Percentiles rank a stretch among this genome's conserved stretches.
These are phyloP conservation scores for Drosophila lowei DNA, from an alignment of 1,140 invertebrate species.

Conservation along the genomic window DNA sequence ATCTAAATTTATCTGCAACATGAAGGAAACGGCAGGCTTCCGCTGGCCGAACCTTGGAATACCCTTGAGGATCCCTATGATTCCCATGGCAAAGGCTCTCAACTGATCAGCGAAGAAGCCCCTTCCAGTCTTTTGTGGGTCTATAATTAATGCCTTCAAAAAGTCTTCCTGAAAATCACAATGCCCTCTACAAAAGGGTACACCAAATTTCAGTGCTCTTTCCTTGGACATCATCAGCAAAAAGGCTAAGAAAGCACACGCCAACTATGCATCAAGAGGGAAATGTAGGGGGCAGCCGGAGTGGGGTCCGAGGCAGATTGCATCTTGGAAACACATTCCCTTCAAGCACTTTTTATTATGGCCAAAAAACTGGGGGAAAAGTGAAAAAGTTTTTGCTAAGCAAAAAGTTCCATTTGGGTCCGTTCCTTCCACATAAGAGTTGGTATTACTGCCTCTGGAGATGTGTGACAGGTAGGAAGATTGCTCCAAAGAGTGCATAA, in stretches of 20 bases:
- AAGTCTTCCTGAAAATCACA: too few relatives aligned
- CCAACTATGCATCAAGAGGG: constrained; percentile 27
- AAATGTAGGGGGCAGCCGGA: not conserved
- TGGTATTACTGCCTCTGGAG: not conserved
- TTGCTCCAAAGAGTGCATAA: not conserved
- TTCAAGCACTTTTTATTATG: constrained; percentile 30
- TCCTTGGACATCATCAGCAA: not conserved
- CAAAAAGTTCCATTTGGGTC: too few relatives aligned
- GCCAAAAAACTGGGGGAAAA: constrained; percentile 16
- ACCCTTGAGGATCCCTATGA: too few relatives aligned
- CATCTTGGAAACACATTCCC: constrained; percentile 37
- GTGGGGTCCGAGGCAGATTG: constrained; percentile 36
- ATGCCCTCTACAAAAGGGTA: too few relatives aligned
- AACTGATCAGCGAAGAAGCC: too few relatives aligned
- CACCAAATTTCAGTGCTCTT: constrained; percentile 35
- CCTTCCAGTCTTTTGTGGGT: too few relatives aligned
- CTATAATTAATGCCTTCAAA: too few relatives aligned
- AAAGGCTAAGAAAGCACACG: constrained; percentile 33
- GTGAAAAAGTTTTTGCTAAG: constrained; percentile 39
- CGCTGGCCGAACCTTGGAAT: too few relatives aligned
- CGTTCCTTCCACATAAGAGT: too few relatives aligned
- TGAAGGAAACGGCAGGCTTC: too few relatives aligned
- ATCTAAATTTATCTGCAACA: constrained; percentile 73
- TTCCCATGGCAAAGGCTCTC: too few relatives aligned
- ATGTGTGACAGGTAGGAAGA: constrained; percentile 19